Conservation (phyloP, 2,797 vertebrate species). For the Micrastur ruficollis region DNA sequence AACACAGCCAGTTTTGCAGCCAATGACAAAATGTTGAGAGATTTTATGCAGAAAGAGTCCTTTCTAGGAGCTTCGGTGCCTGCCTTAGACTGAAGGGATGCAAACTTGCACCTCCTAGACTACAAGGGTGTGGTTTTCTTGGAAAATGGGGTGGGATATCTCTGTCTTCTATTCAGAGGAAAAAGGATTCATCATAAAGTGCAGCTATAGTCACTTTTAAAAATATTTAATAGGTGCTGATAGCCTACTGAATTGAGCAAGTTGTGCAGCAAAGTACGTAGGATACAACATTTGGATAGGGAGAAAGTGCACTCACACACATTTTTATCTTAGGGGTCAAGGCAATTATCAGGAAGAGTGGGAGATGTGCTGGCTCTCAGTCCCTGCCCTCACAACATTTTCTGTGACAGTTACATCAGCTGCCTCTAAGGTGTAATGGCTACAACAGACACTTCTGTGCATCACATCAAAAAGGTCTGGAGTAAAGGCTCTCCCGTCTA, state of each 20-base stretch:
- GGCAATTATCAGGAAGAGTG: not conserved
- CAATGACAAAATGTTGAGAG: not conserved
- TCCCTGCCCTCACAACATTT: not conserved
- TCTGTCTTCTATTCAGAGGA: not conserved
- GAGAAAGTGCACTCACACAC: not conserved
- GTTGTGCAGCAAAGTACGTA: not conserved
- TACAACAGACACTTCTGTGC: not conserved
- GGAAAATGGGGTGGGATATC: not conserved
- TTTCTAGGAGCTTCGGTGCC: not conserved
- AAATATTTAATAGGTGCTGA: not conserved
- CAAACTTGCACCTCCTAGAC: not conserved
- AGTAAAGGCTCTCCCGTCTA: not conserved
- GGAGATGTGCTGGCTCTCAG: not conserved
- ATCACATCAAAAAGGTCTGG: not conserved
- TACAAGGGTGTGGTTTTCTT: not conserved
- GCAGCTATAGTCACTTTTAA: not conserved
- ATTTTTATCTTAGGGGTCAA: rapidly evolving
- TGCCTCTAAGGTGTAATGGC: not conserved
- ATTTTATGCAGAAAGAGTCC: not conserved
- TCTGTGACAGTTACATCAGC: not conserved
- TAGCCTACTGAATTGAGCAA: not conserved
- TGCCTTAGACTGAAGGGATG: not conserved
- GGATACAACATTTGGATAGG: not conserved
- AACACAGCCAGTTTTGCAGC: not conserved
- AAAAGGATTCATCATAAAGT: not conserved